Base-by-base conservation (phyloP, 2,797 vertebrate genomes). In the Ficedula albicollis region DNA sequence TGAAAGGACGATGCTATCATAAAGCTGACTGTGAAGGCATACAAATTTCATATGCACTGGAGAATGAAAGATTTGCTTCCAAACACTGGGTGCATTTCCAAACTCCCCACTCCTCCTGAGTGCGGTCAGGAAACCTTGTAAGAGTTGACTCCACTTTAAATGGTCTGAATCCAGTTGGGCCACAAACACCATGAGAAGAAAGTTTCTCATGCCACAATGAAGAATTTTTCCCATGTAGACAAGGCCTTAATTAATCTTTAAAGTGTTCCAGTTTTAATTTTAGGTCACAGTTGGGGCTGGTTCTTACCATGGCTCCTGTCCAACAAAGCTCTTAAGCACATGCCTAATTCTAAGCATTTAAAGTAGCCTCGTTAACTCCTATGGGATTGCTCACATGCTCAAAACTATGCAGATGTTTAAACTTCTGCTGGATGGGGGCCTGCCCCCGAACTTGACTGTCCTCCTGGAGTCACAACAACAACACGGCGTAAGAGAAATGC, bases 241-340 rank as follows among this genome's bases (percentile, higher is more conserved):
- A 73, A 94, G 94, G 69, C 77, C 92, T 94, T 96, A 95, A 95
- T 97, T 96, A 96, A 97, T 97, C 94, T 93, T 96, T 96, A 96
- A 97, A 96, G 95, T 86, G 93, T 92, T 96, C 89, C 82, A 92
- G 73, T 95, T 96, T 97, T 96, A 96, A 97, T 96, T 97, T 95
- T 86, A 96, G 96, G 96, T 93, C 95, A 95, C 96, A 88, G 92
- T 73, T 92, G 74, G 92, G 95, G 73, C 95, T 92, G 92, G 92
- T 96, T 96, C 93, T 93, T 74, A 78, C 89, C 6, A 2, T 94
- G 96, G 95, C 94, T 96, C 76, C 41, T 59, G 41, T 94, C 96
- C 94, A 97, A 93, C 94, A 96, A 95, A 82, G 85, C 85, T 90
- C 89, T 94, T 94, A 95, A 93, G 83, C 87, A 82, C 92, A 95